Evolutionary conservation across 2,113 vertebrate species (phyloP), one percentile per base, ranked within the genome.

Genomic region (Pterophyllum scalare): DNA sequence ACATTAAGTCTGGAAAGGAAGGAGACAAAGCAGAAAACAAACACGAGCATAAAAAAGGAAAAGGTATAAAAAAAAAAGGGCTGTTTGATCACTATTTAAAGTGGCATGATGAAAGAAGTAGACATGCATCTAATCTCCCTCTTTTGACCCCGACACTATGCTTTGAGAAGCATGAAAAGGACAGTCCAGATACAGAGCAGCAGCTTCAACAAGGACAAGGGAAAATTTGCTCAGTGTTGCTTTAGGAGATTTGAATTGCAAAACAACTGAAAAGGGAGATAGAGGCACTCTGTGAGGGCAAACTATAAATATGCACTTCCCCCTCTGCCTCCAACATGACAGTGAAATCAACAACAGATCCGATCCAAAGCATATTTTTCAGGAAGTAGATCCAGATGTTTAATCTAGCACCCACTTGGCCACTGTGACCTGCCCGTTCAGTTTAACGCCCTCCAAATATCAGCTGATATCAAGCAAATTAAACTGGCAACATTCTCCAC

Each of bases 221-320:
- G 84, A 75, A 88, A 70, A 87, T 94, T 94, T 91, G 85, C 88
- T 83, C 91, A 22, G 67, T 75, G 72, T 86, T 79, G 84, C 83
- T 75, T 56, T 38, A 74, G 59, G 59, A 88, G 38, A 95, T 96
- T 94, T 95, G 92, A 93, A 89, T 94, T 91, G 93, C 94, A 95
- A 95, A 95, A 84, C 31, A 82, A 65, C 26, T 24, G 1, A 38
- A 8, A 33, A 54, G 72, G 61, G 59, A 83, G 46, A 86, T 20
- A 79, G 49, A 85, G 35, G 85, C 59, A 17, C 52, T 43, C 72
- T 86, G 79, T 84, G 76, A 87, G 78, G 70, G 77, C 57, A 3
- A 83, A 76, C 20, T 15, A 77, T 85, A 52, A 60, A 80, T 31
- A 38, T 77, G 77, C 35, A 82, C 79, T 57, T 72, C 77, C 22